Conservation (phyloP, 2,797 vertebrate genomes). For the Myripristis murdjan region DNA sequence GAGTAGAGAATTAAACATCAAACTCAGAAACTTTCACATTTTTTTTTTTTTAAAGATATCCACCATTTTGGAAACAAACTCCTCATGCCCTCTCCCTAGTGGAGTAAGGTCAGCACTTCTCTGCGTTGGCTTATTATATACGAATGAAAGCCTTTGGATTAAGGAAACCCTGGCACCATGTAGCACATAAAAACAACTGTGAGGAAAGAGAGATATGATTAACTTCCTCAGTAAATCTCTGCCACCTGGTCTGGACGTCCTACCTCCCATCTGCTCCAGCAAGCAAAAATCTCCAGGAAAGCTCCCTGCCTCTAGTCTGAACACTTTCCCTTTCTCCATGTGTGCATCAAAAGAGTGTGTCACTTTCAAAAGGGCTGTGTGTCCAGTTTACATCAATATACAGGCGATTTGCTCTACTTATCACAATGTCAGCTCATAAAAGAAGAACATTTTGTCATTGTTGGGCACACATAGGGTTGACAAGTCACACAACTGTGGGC, state of each 20-base stretch:
- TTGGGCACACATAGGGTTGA: conserved; percentile 18
- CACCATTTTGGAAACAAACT: conserved; percentile 49
- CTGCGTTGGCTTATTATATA: conserved; percentile 8
- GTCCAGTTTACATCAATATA: background rate
- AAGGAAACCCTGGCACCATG: conserved; percentile 38
- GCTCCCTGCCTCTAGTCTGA: conserved; percentile 35
- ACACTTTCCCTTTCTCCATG: conserved; percentile 36
- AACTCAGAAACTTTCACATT: background rate
- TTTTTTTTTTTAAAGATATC: too few relatives aligned
- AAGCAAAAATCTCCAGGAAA: conserved; percentile 41
- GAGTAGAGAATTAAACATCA: background rate
- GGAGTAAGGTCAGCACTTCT: conserved; percentile 7
- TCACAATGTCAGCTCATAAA: too few relatives aligned
- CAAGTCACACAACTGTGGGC: background rate
- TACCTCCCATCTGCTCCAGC: conserved; percentile 68
- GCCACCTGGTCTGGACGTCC: conserved; percentile 69
- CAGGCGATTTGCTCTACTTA: too few relatives aligned
- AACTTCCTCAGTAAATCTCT: conserved; percentile 66
- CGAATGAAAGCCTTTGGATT: conserved; percentile 46
- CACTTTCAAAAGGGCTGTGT: conserved; percentile 6
- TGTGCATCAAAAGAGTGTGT: conserved; percentile 7
- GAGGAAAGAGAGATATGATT: conserved; percentile 54
- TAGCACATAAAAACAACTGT: conserved; percentile 57
- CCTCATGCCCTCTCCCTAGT: too few relatives aligned
- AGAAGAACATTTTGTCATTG: background rate